phyloP scores from a whole-genome alignment of 2,888 invertebrate genomes.

The Panorpa germanica region DNA sequence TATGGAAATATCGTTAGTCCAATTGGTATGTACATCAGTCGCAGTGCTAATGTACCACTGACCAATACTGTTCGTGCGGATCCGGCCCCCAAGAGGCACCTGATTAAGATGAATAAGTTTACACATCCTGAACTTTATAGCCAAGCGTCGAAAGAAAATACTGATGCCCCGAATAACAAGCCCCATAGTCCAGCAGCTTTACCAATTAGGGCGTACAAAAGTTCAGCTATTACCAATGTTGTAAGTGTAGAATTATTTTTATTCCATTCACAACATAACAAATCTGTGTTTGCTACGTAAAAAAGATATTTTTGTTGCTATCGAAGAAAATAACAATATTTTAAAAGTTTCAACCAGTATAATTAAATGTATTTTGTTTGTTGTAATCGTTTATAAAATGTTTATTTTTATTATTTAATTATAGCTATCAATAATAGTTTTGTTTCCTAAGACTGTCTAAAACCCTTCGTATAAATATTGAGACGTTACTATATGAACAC shows the following conservation, averaged over 20 bases:
- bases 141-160: neutral
- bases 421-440: too few species aligned
- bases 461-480: too few species aligned
- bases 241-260: slow-evolving; percentile 9
- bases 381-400: too few species aligned
- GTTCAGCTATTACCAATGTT: slow-evolving; percentile 10
- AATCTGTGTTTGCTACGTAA: too few species aligned
- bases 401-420: too few species aligned
- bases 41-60: slow-evolving; percentile 21
- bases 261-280: too few species aligned
- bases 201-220: slow-evolving; percentile 12
- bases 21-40: slow-evolving; percentile 24
- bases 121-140: neutral
- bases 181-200: slow-evolving; percentile 10
- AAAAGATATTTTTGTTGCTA: too few species aligned
- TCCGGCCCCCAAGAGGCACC: slow-evolving; percentile 14
- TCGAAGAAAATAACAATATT: too few species aligned
- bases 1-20: slow-evolving; percentile 24
- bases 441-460: too few species aligned
- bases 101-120: slow-evolving; percentile 11
- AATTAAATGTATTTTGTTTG: too few species aligned
- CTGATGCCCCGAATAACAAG: slow-evolving; percentile 5
- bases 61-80: slow-evolving; percentile 20
- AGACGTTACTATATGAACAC: too few species aligned
- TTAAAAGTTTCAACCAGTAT: too few species aligned